phyloP scores from a whole-genome alignment of 2,797 vertebrate genomes.

The Squalus acanthias region DNA sequence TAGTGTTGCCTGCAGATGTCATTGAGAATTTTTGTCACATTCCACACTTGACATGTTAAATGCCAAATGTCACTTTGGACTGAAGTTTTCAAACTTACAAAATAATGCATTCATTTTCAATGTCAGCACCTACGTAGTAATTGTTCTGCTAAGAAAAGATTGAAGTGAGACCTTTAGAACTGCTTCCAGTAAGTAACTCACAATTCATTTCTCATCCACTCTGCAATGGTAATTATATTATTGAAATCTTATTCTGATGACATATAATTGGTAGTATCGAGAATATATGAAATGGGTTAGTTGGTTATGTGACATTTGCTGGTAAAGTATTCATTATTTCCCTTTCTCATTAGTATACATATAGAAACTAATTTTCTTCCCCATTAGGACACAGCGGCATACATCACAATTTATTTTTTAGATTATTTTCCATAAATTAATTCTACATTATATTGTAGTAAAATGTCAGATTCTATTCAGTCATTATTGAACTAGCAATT shows the following conservation, averaged over 20 bases:
- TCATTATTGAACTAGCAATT: neutral
- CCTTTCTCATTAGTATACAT: neutral
- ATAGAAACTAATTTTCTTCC: neutral
- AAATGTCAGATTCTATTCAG: neutral
- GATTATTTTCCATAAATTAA: neutral
- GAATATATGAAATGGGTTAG: neutral
- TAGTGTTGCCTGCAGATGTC: neutral
- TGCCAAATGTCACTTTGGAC: neutral
- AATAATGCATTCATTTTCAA: neutral
- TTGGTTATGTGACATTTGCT: slow-evolving; percentile 15
- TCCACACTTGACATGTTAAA: too few species aligned
- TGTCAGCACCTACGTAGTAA: neutral
- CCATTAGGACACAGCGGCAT: neutral
- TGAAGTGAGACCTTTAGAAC: neutral
- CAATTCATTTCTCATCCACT: neutral
- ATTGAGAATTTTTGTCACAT: neutral
- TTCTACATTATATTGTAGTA: neutral
- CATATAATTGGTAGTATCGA: neutral
- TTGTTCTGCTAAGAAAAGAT: neutral
- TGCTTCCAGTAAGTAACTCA: neutral
- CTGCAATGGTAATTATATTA: neutral
- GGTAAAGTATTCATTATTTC: slow-evolving; percentile 4
- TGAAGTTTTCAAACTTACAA: neutral
- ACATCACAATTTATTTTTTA: neutral
- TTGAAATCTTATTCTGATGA: neutral